These are phyloP conservation scores for Taphrorychus bicolor DNA, from an alignment of 2,888 invertebrate genomes.

Conservation along the genomic window DNA sequence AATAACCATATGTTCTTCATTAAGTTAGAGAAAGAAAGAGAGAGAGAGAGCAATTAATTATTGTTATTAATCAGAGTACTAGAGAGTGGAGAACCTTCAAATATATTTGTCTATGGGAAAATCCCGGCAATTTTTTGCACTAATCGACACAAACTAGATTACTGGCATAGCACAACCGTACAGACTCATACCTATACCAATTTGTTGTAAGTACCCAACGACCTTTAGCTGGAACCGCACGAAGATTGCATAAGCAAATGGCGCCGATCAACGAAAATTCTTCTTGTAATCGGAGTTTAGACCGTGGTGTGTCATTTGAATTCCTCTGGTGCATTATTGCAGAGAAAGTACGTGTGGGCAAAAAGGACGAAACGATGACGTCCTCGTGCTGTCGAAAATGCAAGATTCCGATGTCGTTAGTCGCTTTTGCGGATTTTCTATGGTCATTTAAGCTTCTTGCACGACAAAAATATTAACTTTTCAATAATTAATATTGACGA, in stretches of 20 bases:
- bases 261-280: slow-evolving; percentile 1
- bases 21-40: background rate
- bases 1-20: background rate
- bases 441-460: background rate
- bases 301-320: slow-evolving; percentile 4
- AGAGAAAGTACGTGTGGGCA: slow-evolving; percentile 12
- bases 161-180: background rate
- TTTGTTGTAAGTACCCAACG: background rate
- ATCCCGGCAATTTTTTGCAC: background rate
- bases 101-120: too few relatives aligned
- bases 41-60: background rate
- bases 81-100: background rate
- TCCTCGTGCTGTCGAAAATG: background rate
- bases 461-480: background rate
- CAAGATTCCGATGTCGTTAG: background rate
- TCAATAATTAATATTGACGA: slow-evolving; percentile 12
- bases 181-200: background rate
- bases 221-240: background rate
- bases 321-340: slow-evolving; percentile 12
- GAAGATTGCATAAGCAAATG: background rate
- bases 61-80: background rate
- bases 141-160: background rate
- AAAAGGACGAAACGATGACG: background rate
- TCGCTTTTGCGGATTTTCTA: background rate
- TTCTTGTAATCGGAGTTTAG: background rate